Evolutionary conservation across 2,113 vertebrate species (phyloP).

Genomic region (Anser cygnoides): DNA sequence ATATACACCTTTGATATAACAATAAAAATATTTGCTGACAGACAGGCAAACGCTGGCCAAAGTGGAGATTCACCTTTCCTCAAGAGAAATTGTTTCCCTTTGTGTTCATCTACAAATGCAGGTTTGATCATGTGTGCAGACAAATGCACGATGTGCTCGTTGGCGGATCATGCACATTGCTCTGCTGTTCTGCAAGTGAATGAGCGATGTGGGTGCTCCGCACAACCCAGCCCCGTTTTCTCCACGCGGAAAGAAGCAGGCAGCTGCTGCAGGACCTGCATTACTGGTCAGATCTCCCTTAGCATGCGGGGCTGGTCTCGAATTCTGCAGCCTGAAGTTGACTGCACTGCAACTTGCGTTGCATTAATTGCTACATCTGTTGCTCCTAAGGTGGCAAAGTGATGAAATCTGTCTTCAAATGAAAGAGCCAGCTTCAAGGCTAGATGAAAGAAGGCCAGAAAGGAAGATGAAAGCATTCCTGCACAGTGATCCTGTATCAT

Average conservation of each 20-base stretch:
- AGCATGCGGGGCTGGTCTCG: not conserved
- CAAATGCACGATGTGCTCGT: rapidly evolving
- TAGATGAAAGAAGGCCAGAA: not conserved
- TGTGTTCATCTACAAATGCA: not conserved
- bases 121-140: not conserved
- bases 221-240: not conserved
- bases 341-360: not conserved
- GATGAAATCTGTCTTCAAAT: not conserved
- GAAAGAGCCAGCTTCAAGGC: not conserved
- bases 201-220: not conserved
- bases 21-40: not conserved
- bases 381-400: not conserved
- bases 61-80: not conserved
- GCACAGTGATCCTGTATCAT: not conserved
- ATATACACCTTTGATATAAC: not conserved
- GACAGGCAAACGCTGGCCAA: not conserved
- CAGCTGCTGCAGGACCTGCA: not conserved
- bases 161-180: not conserved
- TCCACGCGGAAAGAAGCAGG: not conserved
- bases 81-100: not conserved
- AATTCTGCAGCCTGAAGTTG: not conserved
- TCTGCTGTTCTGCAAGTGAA: not conserved
- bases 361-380: not conserved
- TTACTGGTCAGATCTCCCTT: not conserved
- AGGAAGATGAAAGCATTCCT: slow-evolving; percentile 27